phyloP scores from a whole-genome alignment of 2,113 vertebrate genomes.

The Corvus moneduloides region DNA sequence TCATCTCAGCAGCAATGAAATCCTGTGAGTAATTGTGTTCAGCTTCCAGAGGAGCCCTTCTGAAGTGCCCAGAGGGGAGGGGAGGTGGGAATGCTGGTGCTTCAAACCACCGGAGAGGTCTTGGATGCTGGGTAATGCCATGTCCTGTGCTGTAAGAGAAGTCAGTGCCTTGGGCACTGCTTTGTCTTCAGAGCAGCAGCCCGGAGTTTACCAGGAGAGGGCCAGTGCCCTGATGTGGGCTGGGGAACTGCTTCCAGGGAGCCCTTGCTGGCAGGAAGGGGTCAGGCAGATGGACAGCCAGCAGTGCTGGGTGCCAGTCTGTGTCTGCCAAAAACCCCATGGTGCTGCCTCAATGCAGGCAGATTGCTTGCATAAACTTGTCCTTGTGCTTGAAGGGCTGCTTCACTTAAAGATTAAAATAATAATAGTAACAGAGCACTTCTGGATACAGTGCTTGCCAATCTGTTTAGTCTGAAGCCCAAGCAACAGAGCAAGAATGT shows the following conservation, averaged over 20 bases:
- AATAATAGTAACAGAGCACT: background rate
- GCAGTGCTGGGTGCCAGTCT: background rate
- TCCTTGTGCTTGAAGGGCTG: background rate
- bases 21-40: background rate
- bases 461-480: background rate
- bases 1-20: conserved; percentile 35
- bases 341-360: background rate
- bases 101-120: background rate
- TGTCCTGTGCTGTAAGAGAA: background rate
- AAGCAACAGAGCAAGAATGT: background rate
- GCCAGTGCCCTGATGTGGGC: background rate
- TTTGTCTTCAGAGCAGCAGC: background rate
- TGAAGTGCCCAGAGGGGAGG: conserved; percentile 11
- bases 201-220: fast-evolving
- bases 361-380: conserved; percentile 7
- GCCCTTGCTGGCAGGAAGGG: background rate
- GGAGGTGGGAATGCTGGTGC: background rate
- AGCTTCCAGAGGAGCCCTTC: background rate
- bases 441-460: background rate
- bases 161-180: background rate
- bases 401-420: background rate
- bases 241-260: background rate
- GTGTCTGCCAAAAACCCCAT: background rate
- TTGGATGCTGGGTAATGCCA: background rate
- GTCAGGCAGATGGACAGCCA: background rate